Percentiles rank a stretch among this genome's conserved stretches.
Evolutionary conservation across 2,888 invertebrate genomes (phyloP).

Genomic region (Priocnemis perturbator): DNA sequence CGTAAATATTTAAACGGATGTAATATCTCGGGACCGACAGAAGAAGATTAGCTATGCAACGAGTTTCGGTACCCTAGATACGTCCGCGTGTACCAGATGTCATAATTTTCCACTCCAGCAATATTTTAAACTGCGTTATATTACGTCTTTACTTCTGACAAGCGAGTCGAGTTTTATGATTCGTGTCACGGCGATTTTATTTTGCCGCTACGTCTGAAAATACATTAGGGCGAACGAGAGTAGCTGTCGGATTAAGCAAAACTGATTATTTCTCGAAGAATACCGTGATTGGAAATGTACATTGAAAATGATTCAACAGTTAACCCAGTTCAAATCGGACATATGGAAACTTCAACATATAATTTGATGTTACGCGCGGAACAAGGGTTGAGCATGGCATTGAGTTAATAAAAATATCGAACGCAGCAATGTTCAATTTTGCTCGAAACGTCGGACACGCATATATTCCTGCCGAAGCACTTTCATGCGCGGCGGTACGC

Average conservation of each 20-base stretch:
- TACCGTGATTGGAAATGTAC: no score
- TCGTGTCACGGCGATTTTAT: no score
- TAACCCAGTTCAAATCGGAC: no score
- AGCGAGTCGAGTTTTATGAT: no score
- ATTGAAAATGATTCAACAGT: no score
- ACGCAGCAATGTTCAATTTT: background rate
- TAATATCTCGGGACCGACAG: slow-evolving; percentile 34
- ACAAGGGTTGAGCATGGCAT: background rate
- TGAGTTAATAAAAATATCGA: background rate
- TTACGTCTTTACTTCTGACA: no score
- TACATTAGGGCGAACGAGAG: no score
- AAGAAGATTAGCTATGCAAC: background rate
- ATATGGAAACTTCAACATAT: no score
- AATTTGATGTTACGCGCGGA: no score
- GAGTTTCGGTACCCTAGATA: slow-evolving; percentile 1
- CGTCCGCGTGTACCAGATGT: background rate
- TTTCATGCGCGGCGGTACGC: slow-evolving; percentile 1
- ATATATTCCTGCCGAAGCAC: background rate
- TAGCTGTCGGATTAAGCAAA: no score
- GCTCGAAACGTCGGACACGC: background rate
- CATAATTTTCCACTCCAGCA: background rate
- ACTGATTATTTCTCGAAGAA: no score
- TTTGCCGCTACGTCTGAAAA: no score
- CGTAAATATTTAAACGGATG: slow-evolving; percentile 52
- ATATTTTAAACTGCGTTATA: background rate